Percentiles rank a stretch among this genome's conserved stretches.
Conservation (phyloP, 1,140 invertebrate genomes). For the Sitophilus oryzae region DNA sequence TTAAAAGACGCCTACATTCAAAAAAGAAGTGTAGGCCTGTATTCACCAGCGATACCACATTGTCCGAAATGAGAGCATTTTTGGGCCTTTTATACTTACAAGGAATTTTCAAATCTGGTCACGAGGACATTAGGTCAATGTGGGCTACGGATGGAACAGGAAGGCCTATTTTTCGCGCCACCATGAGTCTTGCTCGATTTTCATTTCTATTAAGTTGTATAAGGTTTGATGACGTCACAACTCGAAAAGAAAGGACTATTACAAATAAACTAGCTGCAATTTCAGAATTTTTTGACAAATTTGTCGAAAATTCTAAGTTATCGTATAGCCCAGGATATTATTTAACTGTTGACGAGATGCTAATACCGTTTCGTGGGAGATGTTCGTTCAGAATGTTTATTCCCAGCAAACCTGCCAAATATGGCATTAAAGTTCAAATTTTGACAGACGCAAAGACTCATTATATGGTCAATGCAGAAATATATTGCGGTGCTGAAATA, state of each 20-base stretch:
- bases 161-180: conserved; percentile 13
- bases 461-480: conserved; percentile 5
- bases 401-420: no score
- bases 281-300: conserved; percentile 1
- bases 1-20: conserved; percentile 1
- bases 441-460: neutral
- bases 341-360: conserved; percentile 3
- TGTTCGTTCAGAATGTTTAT: no score
- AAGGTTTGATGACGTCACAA: conserved; percentile 13
- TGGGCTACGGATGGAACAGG: conserved; percentile 15
- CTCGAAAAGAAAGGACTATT: neutral
- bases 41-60: conserved; percentile 6
- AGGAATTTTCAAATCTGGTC: conserved; percentile 12
- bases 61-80: conserved; percentile 8
- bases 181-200: conserved; percentile 12
- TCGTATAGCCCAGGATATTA: conserved; percentile 3
- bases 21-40: neutral
- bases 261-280: conserved; percentile 3
- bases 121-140: conserved; percentile 4
- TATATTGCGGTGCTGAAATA: conserved; percentile 5
- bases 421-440: neutral
- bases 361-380: conserved; percentile 4
- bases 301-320: conserved; percentile 3
- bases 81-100: conserved; percentile 7
- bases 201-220: conserved; percentile 11